A percentile compares a stretch with the other conserved stretches of the same genome.
Conservation (phyloP, 2,113 vertebrate species). For the Nothobranchius furzeri region DNA sequence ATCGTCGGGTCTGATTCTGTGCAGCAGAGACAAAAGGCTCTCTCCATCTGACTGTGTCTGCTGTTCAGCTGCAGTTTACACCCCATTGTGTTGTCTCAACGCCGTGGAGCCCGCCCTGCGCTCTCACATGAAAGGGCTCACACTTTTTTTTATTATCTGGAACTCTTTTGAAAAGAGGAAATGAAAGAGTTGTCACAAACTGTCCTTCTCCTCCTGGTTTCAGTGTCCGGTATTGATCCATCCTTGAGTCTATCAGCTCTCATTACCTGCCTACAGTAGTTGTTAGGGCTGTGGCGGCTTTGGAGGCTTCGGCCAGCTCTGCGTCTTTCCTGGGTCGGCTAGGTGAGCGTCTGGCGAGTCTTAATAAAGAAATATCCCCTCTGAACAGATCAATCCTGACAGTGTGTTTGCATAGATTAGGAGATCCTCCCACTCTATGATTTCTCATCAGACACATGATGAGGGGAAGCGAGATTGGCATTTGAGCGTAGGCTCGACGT, state of each 20-base stretch:
- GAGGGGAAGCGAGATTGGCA: slow-evolving; percentile 70
- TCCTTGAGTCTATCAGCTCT: slow-evolving; percentile 74
- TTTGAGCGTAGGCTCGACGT: slow-evolving; percentile 62
- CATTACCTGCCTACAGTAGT: slow-evolving; percentile 78
- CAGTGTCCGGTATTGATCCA: slow-evolving; percentile 73
- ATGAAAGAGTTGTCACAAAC: slow-evolving; percentile 63
- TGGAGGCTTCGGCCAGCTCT: slow-evolving; percentile 33
- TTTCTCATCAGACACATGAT: slow-evolving; percentile 75
- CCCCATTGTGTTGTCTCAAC: slow-evolving; percentile 30
- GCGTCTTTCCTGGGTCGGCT: slow-evolving; percentile 45
- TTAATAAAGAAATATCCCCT: slow-evolving; percentile 78
- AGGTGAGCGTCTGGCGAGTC: slow-evolving; percentile 48
- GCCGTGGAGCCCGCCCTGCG: neutral
- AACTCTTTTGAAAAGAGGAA: slow-evolving; percentile 33
- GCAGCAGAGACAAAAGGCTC: slow-evolving; percentile 47
- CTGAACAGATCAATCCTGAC: slow-evolving; percentile 78
- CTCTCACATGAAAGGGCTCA: neutral
- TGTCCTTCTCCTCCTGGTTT: slow-evolving; percentile 74
- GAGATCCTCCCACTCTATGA: slow-evolving; percentile 68
- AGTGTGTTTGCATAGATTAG: slow-evolving; percentile 80
- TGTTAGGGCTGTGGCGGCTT: slow-evolving; percentile 64
- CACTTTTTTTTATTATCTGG: slow-evolving; percentile 1
- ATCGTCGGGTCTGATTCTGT: slow-evolving; percentile 49
- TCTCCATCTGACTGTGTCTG: slow-evolving; percentile 14
- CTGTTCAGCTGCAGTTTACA: slow-evolving; percentile 26